Evolutionary conservation across 2,113 vertebrate genomes (phyloP), one percentile per base, ranked within the genome.

Genomic region (Heterocephalus glaber): DNA sequence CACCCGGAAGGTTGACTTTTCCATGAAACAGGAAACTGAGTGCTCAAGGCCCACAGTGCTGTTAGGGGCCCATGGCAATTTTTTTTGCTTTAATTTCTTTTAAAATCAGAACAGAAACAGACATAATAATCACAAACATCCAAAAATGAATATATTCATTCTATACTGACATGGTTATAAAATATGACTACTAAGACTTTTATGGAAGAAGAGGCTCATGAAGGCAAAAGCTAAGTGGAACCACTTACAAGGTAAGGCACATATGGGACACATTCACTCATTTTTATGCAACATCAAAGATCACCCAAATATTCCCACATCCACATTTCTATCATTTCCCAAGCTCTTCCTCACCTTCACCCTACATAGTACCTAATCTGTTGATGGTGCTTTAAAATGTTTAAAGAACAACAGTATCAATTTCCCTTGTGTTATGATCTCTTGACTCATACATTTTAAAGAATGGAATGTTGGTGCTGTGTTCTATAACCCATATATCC

Each of bases 221-320:
- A 92, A 95, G 66, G 41, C 70, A 68, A 68, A 96, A 89, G 41
- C 68, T 63, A 74, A 86, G 44, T 38, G 82, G 82, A 92, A 63
- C 52, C 38, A 33, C 49, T 92, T 80, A 70, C 61, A 44, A 89
- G 65, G 41, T 47, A 88, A 90, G 82, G 14, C 60, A 58, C 66
- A 44, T 90, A 7, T 0, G 38, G 89, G 85, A 80, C 58, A 20
- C 82, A 68, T 47, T 81, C 54, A 28, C 49, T 84, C 81, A 54
- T 72, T 86, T 77, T 28, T 54, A 76, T 6, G 35, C 76, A 85
- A 28, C 54, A 56, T 54, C 44, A 47, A 35, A 35, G 47, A 80
- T 56, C 80, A 44, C 26, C 54, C 54, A 38, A 76, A 72, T n/a
- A 60, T 28, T 65, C n/a, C 6, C 7, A 30, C 26, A 30, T 35